These are phyloP conservation scores for Staurois parvus DNA, from an alignment of 2,797 vertebrate genomes.

Conservation along the genomic window DNA sequence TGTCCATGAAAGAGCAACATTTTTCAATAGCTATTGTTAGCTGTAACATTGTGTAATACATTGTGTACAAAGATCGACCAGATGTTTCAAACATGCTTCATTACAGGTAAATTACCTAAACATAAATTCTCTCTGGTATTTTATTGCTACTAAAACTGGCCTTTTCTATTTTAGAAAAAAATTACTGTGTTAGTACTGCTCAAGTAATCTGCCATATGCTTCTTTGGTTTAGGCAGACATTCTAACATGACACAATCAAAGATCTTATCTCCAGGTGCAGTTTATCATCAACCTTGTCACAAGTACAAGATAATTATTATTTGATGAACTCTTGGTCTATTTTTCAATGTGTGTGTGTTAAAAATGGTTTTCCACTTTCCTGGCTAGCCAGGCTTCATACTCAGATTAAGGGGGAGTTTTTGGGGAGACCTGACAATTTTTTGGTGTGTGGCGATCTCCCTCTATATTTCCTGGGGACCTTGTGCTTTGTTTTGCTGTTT, in stretches of 20 bases:
- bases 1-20: neutral
- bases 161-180: neutral
- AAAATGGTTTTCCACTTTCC: neutral
- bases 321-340: conserved; percentile 14
- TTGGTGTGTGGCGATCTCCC: no score
- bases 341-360: neutral
- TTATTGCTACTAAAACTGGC: neutral
- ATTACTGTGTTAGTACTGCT: conserved; percentile 39
- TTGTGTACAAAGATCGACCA: conserved; percentile 32
- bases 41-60: conserved; percentile 6
- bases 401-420: neutral
- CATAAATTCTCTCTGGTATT: conserved; percentile 30
- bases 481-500: no score
- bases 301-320: conserved; percentile 36
- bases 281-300: conserved; percentile 38
- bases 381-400: no score
- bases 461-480: no score
- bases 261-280: conserved; percentile 27
- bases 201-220: conserved; percentile 42
- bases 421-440: no score
- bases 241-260: conserved; percentile 33
- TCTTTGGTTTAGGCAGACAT: conserved; percentile 29
- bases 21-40: conserved; percentile 27
- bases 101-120: conserved; percentile 51
- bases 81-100: conserved; percentile 36